Evolutionary conservation across 2,797 vertebrate genomes (phyloP).

Genomic region (Kryptopterus vitreolus): DNA sequence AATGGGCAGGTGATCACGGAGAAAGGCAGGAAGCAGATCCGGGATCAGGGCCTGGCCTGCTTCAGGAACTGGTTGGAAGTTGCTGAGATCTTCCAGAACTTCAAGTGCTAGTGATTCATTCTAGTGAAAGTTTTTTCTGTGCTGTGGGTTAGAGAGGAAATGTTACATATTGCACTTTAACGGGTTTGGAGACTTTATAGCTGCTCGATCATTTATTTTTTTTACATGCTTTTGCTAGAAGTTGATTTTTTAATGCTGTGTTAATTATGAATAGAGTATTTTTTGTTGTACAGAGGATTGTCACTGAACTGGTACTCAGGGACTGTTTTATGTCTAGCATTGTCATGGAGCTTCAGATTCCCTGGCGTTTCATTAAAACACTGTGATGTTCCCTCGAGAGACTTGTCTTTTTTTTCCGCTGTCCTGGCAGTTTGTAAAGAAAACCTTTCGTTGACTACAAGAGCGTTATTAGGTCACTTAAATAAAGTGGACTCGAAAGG

Average conservation of each 20-base stretch:
- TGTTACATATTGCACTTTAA: constrained; percentile 28
- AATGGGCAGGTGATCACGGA: constrained; percentile 92
- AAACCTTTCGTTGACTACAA: constrained; percentile 34
- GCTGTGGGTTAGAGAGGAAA: not conserved
- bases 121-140: not conserved
- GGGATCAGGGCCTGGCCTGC: constrained; percentile 84
- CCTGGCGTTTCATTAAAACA: constrained; percentile 51
- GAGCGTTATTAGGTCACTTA: constrained; percentile 3
- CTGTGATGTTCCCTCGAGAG: constrained; percentile 36
- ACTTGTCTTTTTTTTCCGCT: constrained; percentile 19
- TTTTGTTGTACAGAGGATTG: not conserved
- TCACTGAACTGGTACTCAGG: constrained; percentile 18
- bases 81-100: constrained; percentile 93
- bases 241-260: constrained; percentile 24
- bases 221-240: not conserved
- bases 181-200: not conserved
- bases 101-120: constrained; percentile 64
- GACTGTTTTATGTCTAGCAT: constrained; percentile 32
- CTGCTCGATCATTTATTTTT: not conserved
- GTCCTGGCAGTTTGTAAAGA: constrained; percentile 33
- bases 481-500: not conserved
- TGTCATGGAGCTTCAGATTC: constrained; percentile 42
- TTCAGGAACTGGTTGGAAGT: constrained; percentile 88
- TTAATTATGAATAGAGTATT: not conserved
- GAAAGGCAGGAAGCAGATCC: constrained; percentile 92